These are phyloP conservation scores for Drosophila conformis DNA, from an alignment of 2,888 invertebrate genomes.

Conservation along the genomic window DNA sequence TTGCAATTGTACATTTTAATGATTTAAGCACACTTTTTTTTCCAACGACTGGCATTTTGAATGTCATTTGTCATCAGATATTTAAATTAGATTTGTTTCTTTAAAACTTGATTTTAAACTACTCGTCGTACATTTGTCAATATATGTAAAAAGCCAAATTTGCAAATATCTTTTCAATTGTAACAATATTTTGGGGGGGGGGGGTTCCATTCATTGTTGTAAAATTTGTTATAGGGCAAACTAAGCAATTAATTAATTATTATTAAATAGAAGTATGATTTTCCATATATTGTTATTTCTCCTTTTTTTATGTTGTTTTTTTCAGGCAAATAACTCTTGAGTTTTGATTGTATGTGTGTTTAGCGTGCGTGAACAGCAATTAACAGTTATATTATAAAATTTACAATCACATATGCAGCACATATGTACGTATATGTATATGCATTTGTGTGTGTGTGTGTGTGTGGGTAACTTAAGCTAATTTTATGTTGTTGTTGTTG, in stretches of 20 bases:
- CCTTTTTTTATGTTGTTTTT: conserved; percentile 12
- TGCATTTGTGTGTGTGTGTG: conserved; percentile 25
- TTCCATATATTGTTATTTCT: conserved; percentile 36
- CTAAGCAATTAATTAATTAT: conserved; percentile 46
- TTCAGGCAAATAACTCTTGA: conserved; percentile 56
- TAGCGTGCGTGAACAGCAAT: conserved; percentile 69
- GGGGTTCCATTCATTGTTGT: conserved; percentile 29
- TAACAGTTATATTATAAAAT: conserved; percentile 56
- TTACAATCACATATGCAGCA: conserved; percentile 29
- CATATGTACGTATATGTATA: conserved; percentile 10
- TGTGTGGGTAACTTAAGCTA: conserved; percentile 50
- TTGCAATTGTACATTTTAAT: conserved; percentile 47
- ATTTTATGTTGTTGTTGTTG: conserved; percentile 42
- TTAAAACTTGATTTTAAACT: conserved; percentile 49
- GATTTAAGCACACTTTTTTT: conserved; percentile 67
- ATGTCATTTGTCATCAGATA: conserved; percentile 45
- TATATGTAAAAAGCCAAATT: conserved; percentile 28
- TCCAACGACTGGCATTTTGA: conserved; percentile 66
- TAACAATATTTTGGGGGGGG: conserved; percentile 24
- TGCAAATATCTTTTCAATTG: conserved; percentile 16
- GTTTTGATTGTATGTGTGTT: conserved; percentile 43
- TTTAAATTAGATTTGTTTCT: conserved; percentile 22
- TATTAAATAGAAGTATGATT: conserved; percentile 19
- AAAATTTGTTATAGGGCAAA: conserved; percentile 58
- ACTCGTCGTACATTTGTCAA: conserved; percentile 29